These are phyloP conservation scores for Jordanella pulchra DNA, from an alignment of 2,797 vertebrate species.

Conservation along the genomic window DNA sequence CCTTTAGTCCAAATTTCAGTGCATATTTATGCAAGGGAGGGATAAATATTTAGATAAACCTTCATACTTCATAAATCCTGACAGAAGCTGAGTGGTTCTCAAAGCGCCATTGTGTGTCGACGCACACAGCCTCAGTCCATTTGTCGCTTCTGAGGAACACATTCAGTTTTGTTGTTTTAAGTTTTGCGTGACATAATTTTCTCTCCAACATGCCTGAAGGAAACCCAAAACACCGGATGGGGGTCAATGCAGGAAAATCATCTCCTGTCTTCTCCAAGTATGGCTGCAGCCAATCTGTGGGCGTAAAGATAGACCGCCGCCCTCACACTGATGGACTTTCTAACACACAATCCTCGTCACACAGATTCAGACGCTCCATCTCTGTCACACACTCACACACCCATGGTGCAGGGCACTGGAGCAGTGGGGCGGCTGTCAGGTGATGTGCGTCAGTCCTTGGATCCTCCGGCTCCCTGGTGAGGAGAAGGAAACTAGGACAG, in stretches of 20 bases:
- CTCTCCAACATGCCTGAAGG: conserved; percentile 40
- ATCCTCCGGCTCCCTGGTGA: conserved; percentile 82
- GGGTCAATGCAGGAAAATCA: conserved; percentile 50
- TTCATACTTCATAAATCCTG: neutral
- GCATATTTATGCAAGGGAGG: neutral
- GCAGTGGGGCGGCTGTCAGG: conserved; percentile 83
- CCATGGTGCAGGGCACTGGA: conserved; percentile 59
- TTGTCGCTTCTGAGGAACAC: conserved; percentile 51
- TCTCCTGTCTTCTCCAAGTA: conserved; percentile 28
- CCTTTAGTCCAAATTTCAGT: neutral
- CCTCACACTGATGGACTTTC: conserved; percentile 57
- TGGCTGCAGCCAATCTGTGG: conserved; percentile 13
- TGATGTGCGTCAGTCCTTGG: conserved; percentile 85
- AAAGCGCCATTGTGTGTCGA: conserved; percentile 3
- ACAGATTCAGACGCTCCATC: conserved; percentile 57
- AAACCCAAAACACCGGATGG: conserved; percentile 3
- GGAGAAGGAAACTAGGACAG: conserved; percentile 84
- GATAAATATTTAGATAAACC: neutral
- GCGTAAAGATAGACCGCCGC: conserved; percentile 28
- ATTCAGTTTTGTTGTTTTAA: conserved; percentile 45
- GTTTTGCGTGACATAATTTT: conserved; percentile 63
- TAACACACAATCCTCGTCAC: conserved; percentile 46
- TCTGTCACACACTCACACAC: conserved; percentile 42
- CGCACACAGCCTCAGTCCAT: conserved; percentile 15
- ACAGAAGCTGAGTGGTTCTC: neutral